A percentile compares a stretch with the other conserved stretches of the same genome.
Conservation (phyloP, 1,140 invertebrate species). For the Aporrectodea caliginosa region DNA sequence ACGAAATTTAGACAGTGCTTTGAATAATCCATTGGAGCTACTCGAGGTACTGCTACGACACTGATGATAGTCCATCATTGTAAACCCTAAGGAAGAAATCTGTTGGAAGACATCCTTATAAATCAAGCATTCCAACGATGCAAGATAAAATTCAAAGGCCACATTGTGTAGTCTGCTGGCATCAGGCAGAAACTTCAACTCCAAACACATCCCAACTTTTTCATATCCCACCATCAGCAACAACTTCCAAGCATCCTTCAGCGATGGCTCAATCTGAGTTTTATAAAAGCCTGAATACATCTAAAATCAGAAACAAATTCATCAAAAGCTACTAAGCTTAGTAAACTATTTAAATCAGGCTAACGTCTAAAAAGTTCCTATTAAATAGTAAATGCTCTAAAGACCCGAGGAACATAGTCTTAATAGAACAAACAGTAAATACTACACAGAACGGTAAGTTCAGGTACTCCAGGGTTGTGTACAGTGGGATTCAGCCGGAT, state of each 20-base stretch:
- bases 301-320: too few relatives aligned
- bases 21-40: not conserved
- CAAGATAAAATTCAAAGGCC: not conserved
- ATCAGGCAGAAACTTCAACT: not conserved
- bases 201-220: not conserved
- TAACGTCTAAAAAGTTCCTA: too few relatives aligned
- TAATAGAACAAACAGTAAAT: too few relatives aligned
- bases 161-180: not conserved
- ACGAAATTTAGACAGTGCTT: not conserved
- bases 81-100: not conserved
- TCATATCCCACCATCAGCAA: not conserved
- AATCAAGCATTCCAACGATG: not conserved
- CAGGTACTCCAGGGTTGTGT: too few relatives aligned
- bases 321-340: too few relatives aligned
- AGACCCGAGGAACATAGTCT: too few relatives aligned
- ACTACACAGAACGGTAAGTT: too few relatives aligned
- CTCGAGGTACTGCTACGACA: not conserved
- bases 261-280: not conserved
- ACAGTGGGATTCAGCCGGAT: too few relatives aligned
- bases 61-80: not conserved
- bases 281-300: not conserved
- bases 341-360: too few relatives aligned
- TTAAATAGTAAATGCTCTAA: too few relatives aligned
- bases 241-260: not conserved
- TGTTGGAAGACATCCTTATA: not conserved